Percentiles rank a stretch among this genome's conserved stretches.
These are phyloP conservation scores for Aegotheles bennettii DNA, from an alignment of 2,113 vertebrate species.

Conservation along the genomic window DNA sequence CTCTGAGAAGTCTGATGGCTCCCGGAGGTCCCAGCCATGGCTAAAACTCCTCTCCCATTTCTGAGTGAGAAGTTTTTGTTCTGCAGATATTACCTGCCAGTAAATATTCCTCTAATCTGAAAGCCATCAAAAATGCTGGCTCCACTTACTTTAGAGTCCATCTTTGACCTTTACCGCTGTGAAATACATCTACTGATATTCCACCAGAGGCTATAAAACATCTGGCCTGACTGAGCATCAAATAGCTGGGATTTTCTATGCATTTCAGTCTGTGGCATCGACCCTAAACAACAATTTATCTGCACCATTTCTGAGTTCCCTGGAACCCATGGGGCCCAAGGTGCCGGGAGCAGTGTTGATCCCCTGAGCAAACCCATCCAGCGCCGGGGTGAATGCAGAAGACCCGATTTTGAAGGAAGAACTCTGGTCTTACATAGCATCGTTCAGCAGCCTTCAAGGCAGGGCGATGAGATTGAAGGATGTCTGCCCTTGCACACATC, in stretches of 20 bases:
- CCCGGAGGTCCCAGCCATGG: background rate
- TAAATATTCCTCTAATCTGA: conserved; percentile 32
- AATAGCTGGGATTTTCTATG: conserved; percentile 35
- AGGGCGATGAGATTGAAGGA: background rate
- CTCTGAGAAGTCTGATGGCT: background rate
- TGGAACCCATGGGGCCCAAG: background rate
- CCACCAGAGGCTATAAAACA: conserved; percentile 57
- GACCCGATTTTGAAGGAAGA: background rate
- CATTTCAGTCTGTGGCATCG: conserved; percentile 11
- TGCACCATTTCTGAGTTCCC: background rate
- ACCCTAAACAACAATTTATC: background rate
- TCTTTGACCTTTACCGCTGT: conserved; percentile 30
- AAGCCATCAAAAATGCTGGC: conserved; percentile 24
- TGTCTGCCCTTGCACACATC: background rate
- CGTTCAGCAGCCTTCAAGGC: background rate
- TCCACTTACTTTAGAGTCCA: conserved; percentile 38
- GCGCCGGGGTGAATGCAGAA: background rate
- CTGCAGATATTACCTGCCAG: background rate
- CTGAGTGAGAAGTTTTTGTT: background rate
- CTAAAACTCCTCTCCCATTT: background rate
- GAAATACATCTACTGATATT: conserved; percentile 45
- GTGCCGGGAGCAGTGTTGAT: background rate
- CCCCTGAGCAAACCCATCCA: background rate
- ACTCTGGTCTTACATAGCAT: background rate
- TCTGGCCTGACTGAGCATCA: conserved; percentile 28